Evolutionary conservation across 2,888 invertebrate species (phyloP).

Genomic region (Caenorhabditis sp.): DNA sequence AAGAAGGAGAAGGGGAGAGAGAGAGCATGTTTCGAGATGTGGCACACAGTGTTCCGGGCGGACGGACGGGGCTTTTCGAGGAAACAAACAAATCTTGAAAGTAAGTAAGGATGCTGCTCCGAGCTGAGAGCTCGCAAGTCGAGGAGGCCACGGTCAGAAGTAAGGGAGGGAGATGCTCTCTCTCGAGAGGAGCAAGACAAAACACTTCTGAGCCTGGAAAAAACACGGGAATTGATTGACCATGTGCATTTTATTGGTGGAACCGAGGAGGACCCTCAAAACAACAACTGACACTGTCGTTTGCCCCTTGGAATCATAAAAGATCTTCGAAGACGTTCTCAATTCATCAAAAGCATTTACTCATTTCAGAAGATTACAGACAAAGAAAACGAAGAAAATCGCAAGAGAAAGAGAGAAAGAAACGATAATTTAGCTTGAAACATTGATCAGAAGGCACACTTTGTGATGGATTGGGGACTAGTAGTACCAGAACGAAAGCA

Average conservation of each 20-base stretch:
- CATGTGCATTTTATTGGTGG: conserved; percentile 25
- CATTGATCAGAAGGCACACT: conserved; percentile 39
- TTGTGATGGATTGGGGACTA: conserved; percentile 20
- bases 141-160: background rate
- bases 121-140: background rate
- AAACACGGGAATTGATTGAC: conserved; percentile 26
- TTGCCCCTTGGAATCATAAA: background rate
- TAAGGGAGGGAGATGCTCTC: background rate
- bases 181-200: background rate
- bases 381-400: conserved; percentile 16
- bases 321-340: too few species aligned
- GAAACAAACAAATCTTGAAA: conserved; percentile 5
- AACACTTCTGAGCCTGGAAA: conserved; percentile 1
- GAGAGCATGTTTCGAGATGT: conserved; percentile 17
- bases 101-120: background rate
- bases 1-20: background rate
- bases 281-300: conserved; percentile 43
- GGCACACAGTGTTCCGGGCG: conserved; percentile 4
- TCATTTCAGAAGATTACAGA: conserved; percentile 31
- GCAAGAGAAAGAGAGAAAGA: background rate
- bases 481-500: conserved; percentile 36
- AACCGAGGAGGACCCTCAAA: background rate
- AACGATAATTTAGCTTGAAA: conserved; percentile 34
- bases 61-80: background rate
- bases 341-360: too few species aligned